A percentile compares a stretch with the other conserved stretches of the same genome.
Evolutionary conservation across 2,888 invertebrate species (phyloP).

Genomic region (Eumerus sabulonum): DNA sequence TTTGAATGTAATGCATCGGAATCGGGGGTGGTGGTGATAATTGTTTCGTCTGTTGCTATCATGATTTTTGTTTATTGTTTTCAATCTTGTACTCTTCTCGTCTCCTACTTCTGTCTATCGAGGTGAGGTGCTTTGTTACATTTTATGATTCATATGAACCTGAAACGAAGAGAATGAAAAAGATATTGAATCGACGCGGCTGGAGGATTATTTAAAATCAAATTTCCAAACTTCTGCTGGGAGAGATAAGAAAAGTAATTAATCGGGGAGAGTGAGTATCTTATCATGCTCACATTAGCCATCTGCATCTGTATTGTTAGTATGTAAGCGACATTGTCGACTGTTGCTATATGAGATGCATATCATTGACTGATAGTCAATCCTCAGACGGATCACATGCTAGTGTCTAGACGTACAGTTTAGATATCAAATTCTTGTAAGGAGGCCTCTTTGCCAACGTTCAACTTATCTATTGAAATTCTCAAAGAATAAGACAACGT

Average conservation of each 20-base stretch:
- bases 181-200: no score
- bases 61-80: conserved; percentile 46
- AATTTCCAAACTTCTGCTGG: background rate
- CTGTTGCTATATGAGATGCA: no score
- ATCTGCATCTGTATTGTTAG: no score
- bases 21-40: conserved; percentile 31
- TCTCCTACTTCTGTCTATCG: conserved; percentile 1
- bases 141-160: conserved; percentile 36
- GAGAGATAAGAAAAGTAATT: conserved; percentile 4
- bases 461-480: no score
- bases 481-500: no score
- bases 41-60: conserved; percentile 57
- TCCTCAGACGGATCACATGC: no score
- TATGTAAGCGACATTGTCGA: no score
- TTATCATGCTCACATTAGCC: conserved; percentile 17
- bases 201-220: no score
- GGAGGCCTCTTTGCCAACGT: no score
- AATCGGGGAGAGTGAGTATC: conserved; percentile 4
- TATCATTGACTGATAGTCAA: no score
- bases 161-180: conserved; percentile 25
- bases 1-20: conserved; percentile 35
- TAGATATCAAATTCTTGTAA: no score
- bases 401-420: no score
- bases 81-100: conserved; percentile 25
- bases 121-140: conserved; percentile 49